Evolutionary conservation across 2,113 vertebrate species (phyloP), one percentile per base, ranked within the genome.

Genomic region (Excalfactoria chinensis): DNA sequence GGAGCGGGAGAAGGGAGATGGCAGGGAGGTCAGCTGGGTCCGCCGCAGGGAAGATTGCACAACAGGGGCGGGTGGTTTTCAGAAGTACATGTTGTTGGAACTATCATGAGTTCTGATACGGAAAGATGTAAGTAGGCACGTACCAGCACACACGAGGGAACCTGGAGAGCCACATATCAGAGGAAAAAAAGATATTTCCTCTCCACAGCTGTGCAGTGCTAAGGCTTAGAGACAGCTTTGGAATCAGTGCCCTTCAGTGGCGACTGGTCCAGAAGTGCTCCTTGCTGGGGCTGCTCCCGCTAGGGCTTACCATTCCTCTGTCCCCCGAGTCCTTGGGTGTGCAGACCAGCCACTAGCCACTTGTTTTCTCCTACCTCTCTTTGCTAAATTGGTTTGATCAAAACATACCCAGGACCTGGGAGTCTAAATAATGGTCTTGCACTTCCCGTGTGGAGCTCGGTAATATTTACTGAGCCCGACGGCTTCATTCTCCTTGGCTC

Each of bases 401-500:
- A 97, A 97, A 91, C 86, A 94, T 90, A 93, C 88, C 96, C 91
- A 89, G 71, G 91, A 96, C 95, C 89, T 62, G 20, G 86, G 90
- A 92, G 71, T 93, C 97, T 98, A 97, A 98, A 96, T 98, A 98
- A 98, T 97, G 95, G 95, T 81, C 82, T 88, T 89, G 78, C 6
- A 56, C 93, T 97, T 93, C 95, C 91, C 63, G 89, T 70, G 72
- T 93, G 89, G 95, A 98, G 93, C 94, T 97, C 35, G 16, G 96
- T 94, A 97, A 97, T 97, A 97, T 97, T 97, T 98, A 98, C 97
- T 96, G 96, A 98, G 91, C 89, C 95, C 95, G 93, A 97, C 67
- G 89, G 97, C 97, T 98, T 97, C 96, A 96, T 98, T 98, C 98
- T 96, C 97, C 83, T 93, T 93, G 9, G 67, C 96, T 77, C 92